phyloP scores from a whole-genome alignment of 2,888 invertebrate species.

The Caenorhabditis panamensis region DNA sequence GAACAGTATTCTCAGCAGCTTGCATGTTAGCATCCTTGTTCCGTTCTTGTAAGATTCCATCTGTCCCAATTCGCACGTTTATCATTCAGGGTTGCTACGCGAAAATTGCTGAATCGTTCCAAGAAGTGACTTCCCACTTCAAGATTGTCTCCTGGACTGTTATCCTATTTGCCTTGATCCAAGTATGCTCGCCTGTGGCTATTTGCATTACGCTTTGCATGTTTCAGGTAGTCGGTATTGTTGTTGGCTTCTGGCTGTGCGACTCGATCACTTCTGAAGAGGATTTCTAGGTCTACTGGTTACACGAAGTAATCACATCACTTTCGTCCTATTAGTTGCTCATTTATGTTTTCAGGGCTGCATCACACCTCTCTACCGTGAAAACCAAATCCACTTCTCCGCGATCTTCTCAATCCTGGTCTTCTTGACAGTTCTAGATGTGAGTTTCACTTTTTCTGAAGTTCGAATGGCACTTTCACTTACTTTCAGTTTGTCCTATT shows the following conservation, averaged over 20 bases:
- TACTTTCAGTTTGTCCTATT: conserved; percentile 71
- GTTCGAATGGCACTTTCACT: too few species aligned
- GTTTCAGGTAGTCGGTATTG: conserved; percentile 78
- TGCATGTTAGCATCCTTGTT: too few species aligned
- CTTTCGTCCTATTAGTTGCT: too few species aligned
- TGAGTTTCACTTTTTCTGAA: conserved; percentile 20
- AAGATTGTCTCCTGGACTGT: conserved; percentile 81
- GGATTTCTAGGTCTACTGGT: conserved; percentile 64
- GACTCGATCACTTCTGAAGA: conserved; percentile 78
- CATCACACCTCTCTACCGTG: conserved; percentile 61
- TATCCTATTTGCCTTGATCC: conserved; percentile 77
- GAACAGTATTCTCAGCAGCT: too few species aligned
- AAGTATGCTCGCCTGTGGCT: conserved; percentile 59
- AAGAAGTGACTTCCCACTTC: conserved; percentile 78
- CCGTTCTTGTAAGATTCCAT: too few species aligned
- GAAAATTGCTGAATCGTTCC: conserved; percentile 77
- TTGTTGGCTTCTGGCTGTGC: conserved; percentile 81
- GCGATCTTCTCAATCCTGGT: conserved; percentile 66
- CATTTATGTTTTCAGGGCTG: conserved; percentile 78
- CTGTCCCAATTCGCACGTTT: too few species aligned
- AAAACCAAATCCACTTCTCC: conserved; percentile 69
- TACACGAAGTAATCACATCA: conserved; percentile 22
- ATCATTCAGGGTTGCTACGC: conserved; percentile 79
- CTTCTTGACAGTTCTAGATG: conserved; percentile 64
- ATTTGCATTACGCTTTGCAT: conserved; percentile 24